Evolutionary conservation across 2,113 vertebrate genomes (phyloP).

Genomic region (Leptosomus discolor): DNA sequence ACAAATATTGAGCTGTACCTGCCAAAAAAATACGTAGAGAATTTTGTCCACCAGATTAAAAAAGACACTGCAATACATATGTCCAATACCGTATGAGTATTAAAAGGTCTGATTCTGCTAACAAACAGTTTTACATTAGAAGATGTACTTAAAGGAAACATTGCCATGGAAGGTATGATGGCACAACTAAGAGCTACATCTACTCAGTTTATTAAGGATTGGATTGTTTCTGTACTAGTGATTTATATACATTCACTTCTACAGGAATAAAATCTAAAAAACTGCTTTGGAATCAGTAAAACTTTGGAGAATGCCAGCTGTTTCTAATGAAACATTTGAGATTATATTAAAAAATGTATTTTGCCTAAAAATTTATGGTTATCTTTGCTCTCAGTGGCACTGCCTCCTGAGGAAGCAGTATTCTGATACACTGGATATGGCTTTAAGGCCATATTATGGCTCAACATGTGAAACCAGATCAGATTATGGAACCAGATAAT

Average conservation of each 20-base stretch:
- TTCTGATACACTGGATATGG: not conserved
- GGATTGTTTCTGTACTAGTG: not conserved
- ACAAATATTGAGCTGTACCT: not conserved
- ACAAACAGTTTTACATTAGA: not conserved
- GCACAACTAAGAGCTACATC: not conserved
- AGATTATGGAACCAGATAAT: not conserved
- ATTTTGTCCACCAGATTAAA: not conserved
- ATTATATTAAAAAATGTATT: not conserved
- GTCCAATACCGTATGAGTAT: not conserved
- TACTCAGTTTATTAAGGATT: not conserved
- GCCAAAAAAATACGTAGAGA: not conserved
- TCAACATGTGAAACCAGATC: not conserved
- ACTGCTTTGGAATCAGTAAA: not conserved
- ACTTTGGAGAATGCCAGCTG: not conserved
- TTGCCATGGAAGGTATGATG: not conserved
- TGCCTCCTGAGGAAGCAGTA: not conserved
- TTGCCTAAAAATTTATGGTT: not conserved
- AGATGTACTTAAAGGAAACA: not conserved
- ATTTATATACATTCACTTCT: not conserved
- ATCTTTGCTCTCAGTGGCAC: not conserved
- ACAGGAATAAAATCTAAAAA: not conserved
- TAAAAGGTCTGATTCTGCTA: not conserved
- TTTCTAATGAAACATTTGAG: not conserved
- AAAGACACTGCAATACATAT: not conserved
- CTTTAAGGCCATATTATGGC: not conserved